Evolutionary conservation across 2,113 vertebrate species (phyloP).

Genomic region (Oceanodroma tethys): DNA sequence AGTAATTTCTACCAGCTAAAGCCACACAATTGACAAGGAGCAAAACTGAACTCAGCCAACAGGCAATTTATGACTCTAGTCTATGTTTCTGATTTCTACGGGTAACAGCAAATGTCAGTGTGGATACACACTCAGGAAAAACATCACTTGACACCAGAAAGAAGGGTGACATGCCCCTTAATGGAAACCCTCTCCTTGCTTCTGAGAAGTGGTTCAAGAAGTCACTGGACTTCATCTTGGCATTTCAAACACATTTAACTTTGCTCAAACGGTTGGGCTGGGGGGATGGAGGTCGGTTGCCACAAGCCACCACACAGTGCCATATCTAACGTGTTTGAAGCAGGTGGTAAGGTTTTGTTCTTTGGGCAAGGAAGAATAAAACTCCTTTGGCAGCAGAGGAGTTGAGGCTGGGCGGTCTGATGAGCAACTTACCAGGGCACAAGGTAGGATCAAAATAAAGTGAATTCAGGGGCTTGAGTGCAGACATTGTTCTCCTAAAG

Average conservation of each 20-base stretch:
- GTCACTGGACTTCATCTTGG: constrained; percentile 7
- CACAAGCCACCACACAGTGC: neutral
- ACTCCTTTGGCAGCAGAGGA: neutral
- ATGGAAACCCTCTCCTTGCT: neutral
- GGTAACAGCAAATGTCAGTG: neutral
- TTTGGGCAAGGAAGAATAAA: neutral
- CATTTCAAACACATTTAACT: constrained; percentile 15
- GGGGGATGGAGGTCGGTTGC: neutral
- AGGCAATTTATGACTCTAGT: constrained; percentile 9
- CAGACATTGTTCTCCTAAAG: neutral
- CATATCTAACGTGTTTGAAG: neutral
- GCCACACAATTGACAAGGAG: neutral
- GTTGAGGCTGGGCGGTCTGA: neutral
- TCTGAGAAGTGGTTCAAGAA: neutral
- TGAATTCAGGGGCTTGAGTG: neutral
- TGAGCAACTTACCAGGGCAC: neutral
- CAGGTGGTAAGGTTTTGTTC: neutral
- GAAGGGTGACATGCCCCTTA: neutral
- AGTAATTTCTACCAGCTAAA: neutral
- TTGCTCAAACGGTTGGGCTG: neutral
- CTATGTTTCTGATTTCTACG: neutral
- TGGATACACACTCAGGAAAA: neutral
- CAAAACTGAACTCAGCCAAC: neutral
- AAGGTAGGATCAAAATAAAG: neutral
- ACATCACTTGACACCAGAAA: neutral